Evolutionary conservation across 2,888 invertebrate genomes (phyloP).

Genomic region (Morinoia aosen): DNA sequence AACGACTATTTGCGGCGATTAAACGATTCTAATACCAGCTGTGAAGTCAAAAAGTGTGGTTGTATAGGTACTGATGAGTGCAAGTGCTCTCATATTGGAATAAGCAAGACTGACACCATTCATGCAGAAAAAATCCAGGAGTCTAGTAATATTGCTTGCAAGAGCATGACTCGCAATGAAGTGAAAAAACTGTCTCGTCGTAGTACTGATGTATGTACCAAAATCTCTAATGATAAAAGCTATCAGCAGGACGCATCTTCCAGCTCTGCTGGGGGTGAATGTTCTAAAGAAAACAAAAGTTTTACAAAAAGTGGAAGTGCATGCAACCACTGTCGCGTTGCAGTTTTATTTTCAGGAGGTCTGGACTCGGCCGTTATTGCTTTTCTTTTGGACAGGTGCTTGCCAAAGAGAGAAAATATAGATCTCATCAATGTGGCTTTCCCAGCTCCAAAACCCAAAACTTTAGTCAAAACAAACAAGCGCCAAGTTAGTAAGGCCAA

Average conservation of each 20-base stretch:
- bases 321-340: constrained; percentile 80
- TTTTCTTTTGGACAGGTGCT: constrained; percentile 81
- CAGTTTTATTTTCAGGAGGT: constrained; percentile 94
- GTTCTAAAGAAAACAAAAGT: not conserved
- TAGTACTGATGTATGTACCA: not conserved
- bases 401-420: constrained; percentile 79
- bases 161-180: not conserved
- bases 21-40: not conserved
- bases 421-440: constrained; percentile 97
- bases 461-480: constrained; percentile 65
- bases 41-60: not conserved
- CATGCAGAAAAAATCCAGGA: not conserved
- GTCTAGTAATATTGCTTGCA: not conserved
- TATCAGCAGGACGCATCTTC: not conserved
- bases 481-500: constrained; percentile 59
- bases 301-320: not conserved
- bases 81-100: not conserved
- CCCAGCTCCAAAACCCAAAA: constrained; percentile 69
- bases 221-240: not conserved
- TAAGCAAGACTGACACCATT: not conserved
- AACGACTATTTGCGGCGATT: not conserved
- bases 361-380: constrained; percentile 95
- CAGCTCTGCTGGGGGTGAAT: not conserved
- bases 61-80: not conserved
- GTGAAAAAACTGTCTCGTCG: not conserved